These are phyloP conservation scores for Archips crataeganus DNA, from an alignment of 2,888 invertebrate genomes.

Conservation along the genomic window DNA sequence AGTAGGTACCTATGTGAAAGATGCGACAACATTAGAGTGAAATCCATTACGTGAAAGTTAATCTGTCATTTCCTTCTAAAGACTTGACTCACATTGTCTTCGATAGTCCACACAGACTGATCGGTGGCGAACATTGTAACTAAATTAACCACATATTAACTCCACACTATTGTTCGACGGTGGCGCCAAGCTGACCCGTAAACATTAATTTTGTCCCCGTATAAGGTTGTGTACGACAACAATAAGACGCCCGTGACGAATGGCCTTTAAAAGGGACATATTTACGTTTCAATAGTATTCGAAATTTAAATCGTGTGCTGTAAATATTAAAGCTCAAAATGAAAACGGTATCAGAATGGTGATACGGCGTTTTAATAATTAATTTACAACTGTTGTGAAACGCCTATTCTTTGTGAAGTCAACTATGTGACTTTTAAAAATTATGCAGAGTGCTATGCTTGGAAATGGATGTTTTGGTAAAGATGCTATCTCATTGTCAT, in stretches of 20 bases:
- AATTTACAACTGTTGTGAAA: slow-evolving; percentile 13
- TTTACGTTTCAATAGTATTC: background rate
- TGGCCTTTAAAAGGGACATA: background rate
- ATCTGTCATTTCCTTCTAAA: background rate
- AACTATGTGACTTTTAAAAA: slow-evolving; percentile 18
- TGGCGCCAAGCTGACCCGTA: background rate
- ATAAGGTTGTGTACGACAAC: slow-evolving; percentile 29
- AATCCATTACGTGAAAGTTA: slow-evolving; percentile 4
- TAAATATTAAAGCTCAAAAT: background rate
- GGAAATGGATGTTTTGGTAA: background rate
- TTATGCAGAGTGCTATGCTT: slow-evolving; percentile 9
- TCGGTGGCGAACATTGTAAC: slow-evolving; percentile 2
- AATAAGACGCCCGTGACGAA: slow-evolving; percentile 26
- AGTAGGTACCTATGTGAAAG: too few species aligned
- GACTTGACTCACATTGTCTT: background rate
- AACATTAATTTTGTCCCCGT: slow-evolving; percentile 6
- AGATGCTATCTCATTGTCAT: background rate
- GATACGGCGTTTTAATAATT: background rate
- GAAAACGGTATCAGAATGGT: background rate
- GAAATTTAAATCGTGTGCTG: background rate
- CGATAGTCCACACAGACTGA: background rate
- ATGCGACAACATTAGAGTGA: background rate
- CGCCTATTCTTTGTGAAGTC: slow-evolving; percentile 34
- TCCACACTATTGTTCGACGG: background rate
- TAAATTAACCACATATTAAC: background rate